Base-by-base conservation (phyloP, 1,140 invertebrate species). In the Temnothorax nylanderi region DNA sequence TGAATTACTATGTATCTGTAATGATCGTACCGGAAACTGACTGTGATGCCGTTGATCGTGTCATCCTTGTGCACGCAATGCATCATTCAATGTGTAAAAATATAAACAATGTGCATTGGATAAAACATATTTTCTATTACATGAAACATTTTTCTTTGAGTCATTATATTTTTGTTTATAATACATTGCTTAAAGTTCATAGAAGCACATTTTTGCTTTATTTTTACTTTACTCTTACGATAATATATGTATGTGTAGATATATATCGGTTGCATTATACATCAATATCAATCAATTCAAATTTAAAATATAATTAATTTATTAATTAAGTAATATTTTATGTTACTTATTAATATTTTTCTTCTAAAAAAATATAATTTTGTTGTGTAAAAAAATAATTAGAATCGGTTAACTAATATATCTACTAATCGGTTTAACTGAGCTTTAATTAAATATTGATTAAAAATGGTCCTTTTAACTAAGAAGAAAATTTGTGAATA, bases 21-120 rank as follows among this genome's bases (percentile, higher is more conserved):
- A 88, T 49, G 58, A 90, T 90, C 10, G 49, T 58, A 51, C 85
- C 88, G 89, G 88, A 90, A 89, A 75, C 65, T 34, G 26, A 87
- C 26, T 16, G 32, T 34, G 60, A 41, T 77, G 72, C 89, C 80
- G 77, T 89, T 81, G 85, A 86, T 89, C 60, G 62, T 44, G 51
- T 13, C 82, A 81, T 88, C 54, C 69, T 89, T 71, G 72, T 77
- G 56, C 56, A 44, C 69, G 49, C 80, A 64, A 85, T 44, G 26
- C 18, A 32, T 64, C 32, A 44, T 10, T 67, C 54, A 8, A 49
- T 47, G 13, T 37, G 69, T 34, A 47, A 49, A 82, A 58, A 47
- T 51, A 69, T 41, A 34, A 51, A 54, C 5, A 54, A 41, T 8
- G 34, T 32, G 21, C 16, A 26, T 37, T 26, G 4, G 13, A 26